Base-by-base conservation (phyloP, 2,888 invertebrate genomes). In the Tanypteryx hageni region DNA sequence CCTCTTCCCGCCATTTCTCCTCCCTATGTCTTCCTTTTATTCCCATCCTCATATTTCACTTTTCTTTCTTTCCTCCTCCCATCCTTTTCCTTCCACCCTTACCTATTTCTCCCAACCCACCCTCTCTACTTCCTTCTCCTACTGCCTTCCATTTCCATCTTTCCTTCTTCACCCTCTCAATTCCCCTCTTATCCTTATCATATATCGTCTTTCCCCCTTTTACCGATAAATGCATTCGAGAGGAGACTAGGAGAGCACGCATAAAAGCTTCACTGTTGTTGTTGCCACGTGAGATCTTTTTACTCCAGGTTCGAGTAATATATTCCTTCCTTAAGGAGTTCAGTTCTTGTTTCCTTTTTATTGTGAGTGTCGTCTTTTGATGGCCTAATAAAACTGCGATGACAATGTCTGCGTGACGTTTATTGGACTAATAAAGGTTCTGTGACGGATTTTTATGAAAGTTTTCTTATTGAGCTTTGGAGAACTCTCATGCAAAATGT, bases 381-480 rank as follows among this genome's bases (percentile, higher is more conserved):
- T 27, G n/a, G 44, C 44, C 56, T n/a, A 64, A 64, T 89, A 89
- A 89, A 89, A 89, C 64, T 64, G n/a, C 61, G 64, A 64, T 68
- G 64, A 44, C 89, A 68, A 44, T 61, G 61, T 64, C 86, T 61
- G 27, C 68, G 89, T 56, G 89, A 89, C 64, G 44, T 89, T 89
- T 89, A 56, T 89, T 31, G 89, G 64, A 68, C 64, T 44, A 89
- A 89, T 89, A 89, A 89, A 86, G 27, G 76, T 76, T 76, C 76
- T 76, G 76, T 27, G 76, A 76, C 76, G 76, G 76, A 76, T 76
- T 76, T 76, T 76, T 27, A 27, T 27, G 76, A 11, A 18, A 76
- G 76, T 27, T 76, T 76, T 76, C 76, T 76, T 76, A 76, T 76
- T 76, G 76, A 22, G 11, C 0, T 44, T 44, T 44, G 44, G 44